These are phyloP conservation scores for Nannospalax galili DNA, from an alignment of 2,113 vertebrate species.

Conservation along the genomic window DNA sequence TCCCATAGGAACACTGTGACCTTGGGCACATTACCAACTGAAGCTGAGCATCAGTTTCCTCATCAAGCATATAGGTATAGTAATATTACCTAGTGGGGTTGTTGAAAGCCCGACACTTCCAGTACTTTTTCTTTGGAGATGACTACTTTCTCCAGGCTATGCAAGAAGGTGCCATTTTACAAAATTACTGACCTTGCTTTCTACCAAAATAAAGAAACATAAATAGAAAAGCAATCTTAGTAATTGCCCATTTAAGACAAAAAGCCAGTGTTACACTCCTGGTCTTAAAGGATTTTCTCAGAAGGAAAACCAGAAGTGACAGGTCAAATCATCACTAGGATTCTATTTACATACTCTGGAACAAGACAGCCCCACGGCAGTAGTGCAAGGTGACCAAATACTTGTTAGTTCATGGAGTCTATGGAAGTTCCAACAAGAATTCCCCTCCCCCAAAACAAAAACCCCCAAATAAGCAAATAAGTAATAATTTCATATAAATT, in stretches of 20 bases:
- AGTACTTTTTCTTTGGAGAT: background rate
- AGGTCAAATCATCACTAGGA: background rate
- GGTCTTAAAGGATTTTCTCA: background rate
- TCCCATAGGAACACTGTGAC: background rate
- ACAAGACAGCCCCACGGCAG: background rate
- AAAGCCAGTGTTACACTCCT: background rate
- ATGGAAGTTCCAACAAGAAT: background rate
- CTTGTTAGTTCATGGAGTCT: background rate
- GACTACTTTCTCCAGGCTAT: background rate
- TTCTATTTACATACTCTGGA: background rate
- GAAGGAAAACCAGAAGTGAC: background rate
- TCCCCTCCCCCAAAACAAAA: background rate
- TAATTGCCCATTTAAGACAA: background rate
- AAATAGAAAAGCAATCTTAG: background rate
- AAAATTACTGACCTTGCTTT: background rate
- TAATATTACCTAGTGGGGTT: background rate
- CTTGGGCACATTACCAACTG: background rate
- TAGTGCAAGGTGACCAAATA: rapidly evolving
- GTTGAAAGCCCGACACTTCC: background rate
- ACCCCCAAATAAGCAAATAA: background rate
- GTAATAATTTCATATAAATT: background rate
- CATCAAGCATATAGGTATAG: background rate
- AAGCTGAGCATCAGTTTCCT: slow-evolving; percentile 12
- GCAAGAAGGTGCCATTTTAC: background rate
- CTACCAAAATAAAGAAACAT: slow-evolving; percentile 18